Conservation (phyloP, 2,797 vertebrate species). For the Gallinago nigripennis region DNA sequence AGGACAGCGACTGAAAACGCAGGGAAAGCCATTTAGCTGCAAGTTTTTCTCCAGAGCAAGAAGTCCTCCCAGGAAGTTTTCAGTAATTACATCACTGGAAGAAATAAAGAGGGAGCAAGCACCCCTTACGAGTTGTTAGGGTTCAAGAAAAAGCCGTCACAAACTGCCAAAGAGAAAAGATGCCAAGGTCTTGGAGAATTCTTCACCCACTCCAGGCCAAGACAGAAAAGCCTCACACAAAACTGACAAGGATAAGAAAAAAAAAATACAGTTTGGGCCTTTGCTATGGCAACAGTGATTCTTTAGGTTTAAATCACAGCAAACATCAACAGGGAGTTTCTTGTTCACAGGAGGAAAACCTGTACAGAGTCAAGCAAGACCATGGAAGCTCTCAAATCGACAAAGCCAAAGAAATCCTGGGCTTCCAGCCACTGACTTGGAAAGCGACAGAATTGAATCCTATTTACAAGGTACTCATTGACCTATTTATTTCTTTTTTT, state of each 20-base stretch:
- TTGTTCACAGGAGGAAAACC: not conserved
- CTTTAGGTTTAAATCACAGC: not conserved
- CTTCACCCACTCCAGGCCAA: not conserved
- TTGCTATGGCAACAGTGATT: not conserved
- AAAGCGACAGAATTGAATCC: not conserved
- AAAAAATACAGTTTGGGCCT: not conserved
- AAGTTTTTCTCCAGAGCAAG: not conserved
- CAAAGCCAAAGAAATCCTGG: not conserved
- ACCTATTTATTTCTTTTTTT: not conserved
- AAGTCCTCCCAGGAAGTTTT: not conserved
- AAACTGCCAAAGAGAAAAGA: not conserved
- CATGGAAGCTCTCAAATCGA: not conserved
- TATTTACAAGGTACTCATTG: not conserved
- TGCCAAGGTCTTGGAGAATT: not conserved
- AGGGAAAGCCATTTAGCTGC: not conserved
- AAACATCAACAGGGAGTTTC: not conserved
- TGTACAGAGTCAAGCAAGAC: not conserved
- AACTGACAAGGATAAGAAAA: not conserved
- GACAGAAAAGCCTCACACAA: not conserved
- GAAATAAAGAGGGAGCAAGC: not conserved
- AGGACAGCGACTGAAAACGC: not conserved
- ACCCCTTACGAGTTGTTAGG: not conserved
- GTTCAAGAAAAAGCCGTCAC: not conserved
- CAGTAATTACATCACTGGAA: not conserved
- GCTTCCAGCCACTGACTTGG: fast-evolving